Evolutionary conservation across 2,888 invertebrate species (phyloP).

Genomic region (Chaitophorus viminalis): DNA sequence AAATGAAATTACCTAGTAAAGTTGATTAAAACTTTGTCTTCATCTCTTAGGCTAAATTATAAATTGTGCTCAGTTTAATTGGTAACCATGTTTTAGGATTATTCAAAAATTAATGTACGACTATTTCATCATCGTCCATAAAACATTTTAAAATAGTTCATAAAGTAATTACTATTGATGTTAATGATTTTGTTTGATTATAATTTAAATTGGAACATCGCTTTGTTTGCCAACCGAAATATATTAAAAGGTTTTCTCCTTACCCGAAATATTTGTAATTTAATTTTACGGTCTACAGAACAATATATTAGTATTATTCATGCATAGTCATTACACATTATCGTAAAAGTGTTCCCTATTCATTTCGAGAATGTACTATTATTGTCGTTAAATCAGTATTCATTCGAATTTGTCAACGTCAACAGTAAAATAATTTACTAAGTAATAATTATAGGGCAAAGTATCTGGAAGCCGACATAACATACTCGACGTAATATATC

Average conservation of each 20-base stretch:
- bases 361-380: slow-evolving; percentile 17
- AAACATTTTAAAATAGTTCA: background rate
- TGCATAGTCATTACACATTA: background rate
- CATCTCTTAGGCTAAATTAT: background rate
- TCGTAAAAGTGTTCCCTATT: background rate
- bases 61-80: slow-evolving; percentile 11
- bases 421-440: background rate
- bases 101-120: background rate
- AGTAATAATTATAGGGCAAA: background rate
- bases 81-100: background rate
- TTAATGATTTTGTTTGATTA: background rate
- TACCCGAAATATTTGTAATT: background rate
- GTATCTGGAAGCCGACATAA: background rate
- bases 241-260: background rate
- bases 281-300: slow-evolving; percentile 28
- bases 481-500: background rate
- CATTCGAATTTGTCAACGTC: slow-evolving; percentile 24
- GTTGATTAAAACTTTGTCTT: slow-evolving; percentile 43
- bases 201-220: slow-evolving; percentile 1
- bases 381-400: background rate
- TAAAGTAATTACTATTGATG: background rate
- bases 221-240: background rate
- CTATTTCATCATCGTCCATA: background rate
- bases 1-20: slow-evolving; percentile 21
- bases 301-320: background rate